phyloP scores from a whole-genome alignment of 1,140 invertebrate genomes.

The Drosophila lini region DNA sequence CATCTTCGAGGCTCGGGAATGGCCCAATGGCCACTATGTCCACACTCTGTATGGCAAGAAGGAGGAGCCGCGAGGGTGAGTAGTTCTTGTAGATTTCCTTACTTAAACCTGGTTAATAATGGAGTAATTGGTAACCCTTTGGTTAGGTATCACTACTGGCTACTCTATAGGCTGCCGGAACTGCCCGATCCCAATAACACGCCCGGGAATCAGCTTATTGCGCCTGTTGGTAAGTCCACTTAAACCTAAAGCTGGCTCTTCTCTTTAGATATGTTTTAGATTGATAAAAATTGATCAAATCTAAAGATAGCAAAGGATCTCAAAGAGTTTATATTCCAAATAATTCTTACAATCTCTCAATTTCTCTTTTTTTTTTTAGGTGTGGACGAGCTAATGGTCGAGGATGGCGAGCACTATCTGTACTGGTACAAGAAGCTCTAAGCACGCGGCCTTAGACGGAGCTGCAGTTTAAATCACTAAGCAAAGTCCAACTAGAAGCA shows the following conservation, averaged over 20 bases:
- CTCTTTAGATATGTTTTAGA: no score
- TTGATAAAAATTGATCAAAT: no score
- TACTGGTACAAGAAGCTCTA: conserved; percentile 97
- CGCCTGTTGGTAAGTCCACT: conserved; percentile 89
- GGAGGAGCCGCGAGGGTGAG: conserved; percentile 91
- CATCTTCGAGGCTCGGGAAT: conserved; percentile 91
- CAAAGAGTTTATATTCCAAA: no score
- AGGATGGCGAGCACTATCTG: conserved; percentile 93
- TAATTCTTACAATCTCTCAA: background rate
- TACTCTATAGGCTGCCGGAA: conserved; percentile 91
- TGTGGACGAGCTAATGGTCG: conserved; percentile 92
- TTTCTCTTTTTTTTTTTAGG: conserved; percentile 85
- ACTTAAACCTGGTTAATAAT: background rate
- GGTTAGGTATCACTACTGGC: conserved; percentile 92
- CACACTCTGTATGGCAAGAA: conserved; percentile 94
- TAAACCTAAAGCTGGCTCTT: no score
- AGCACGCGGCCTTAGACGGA: conserved; percentile 83
- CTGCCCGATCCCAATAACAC: conserved; percentile 90
- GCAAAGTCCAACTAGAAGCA: conserved; percentile 38
- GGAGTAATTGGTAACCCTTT: background rate
- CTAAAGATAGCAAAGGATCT: no score
- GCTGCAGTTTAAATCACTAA: conserved; percentile 60
- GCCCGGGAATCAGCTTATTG: conserved; percentile 92
- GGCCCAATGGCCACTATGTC: conserved; percentile 95
- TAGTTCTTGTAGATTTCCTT: background rate